Percentiles rank a stretch among this genome's conserved stretches.
Evolutionary conservation across 2,797 vertebrate species (phyloP).

Genomic region (Microhierax caerulescens): DNA sequence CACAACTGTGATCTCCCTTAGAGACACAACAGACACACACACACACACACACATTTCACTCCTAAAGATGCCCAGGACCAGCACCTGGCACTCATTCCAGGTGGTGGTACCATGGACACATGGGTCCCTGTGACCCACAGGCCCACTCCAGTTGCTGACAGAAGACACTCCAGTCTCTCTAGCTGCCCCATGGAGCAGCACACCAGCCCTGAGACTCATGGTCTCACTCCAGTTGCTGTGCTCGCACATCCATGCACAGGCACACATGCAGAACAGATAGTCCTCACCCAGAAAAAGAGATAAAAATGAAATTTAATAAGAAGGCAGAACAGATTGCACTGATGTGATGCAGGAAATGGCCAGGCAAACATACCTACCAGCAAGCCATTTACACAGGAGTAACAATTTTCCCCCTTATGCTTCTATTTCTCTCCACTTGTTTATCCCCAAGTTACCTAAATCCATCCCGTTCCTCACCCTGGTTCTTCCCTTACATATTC

Average conservation of each 20-base stretch:
- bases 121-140: not conserved
- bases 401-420: not conserved
- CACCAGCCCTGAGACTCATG: rapidly evolving
- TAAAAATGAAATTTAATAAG: not conserved
- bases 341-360: not conserved
- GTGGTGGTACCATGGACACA: not conserved
- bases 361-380: not conserved
- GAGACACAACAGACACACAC: not conserved
- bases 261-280: rapidly evolving
- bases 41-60: not conserved
- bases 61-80: not conserved
- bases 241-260: not conserved
- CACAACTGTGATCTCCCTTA: not conserved
- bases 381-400: not conserved
- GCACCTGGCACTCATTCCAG: not conserved
- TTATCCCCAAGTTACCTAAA: not conserved
- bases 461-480: not conserved
- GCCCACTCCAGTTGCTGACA: not conserved
- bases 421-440: not conserved
- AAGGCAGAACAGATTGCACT: not conserved
- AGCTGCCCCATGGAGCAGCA: not conserved
- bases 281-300: not conserved
- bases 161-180: not conserved
- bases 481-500: not conserved
- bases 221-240: not conserved